Evolutionary conservation across 2,888 invertebrate species (phyloP).

Genomic region (Drosophila sordidapex): DNA sequence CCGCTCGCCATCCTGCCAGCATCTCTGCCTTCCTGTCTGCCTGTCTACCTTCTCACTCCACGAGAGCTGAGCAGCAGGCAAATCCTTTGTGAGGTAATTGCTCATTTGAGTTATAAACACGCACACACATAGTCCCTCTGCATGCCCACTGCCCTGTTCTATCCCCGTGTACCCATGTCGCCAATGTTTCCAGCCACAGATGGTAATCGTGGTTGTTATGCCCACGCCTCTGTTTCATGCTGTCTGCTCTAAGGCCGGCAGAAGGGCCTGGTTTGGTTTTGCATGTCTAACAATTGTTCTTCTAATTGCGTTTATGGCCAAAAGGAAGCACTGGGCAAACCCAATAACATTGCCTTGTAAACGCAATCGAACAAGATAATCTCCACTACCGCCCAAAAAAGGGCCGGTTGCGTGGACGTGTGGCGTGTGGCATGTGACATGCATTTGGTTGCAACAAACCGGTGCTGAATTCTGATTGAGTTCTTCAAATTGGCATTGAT

Average conservation of each 20-base stretch:
- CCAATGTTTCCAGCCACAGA: slow-evolving; percentile 48
- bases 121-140: slow-evolving; percentile 47
- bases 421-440: slow-evolving; percentile 56
- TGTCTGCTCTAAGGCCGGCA: slow-evolving; percentile 12
- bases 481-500: slow-evolving; percentile 68
- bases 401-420: slow-evolving; percentile 61
- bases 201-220: slow-evolving; percentile 68
- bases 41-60: slow-evolving; percentile 4
- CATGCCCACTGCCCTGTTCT: not conserved
- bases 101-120: slow-evolving; percentile 79
- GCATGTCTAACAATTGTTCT: slow-evolving; percentile 82
- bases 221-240: slow-evolving; percentile 38
- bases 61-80: slow-evolving; percentile 20
- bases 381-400: slow-evolving; percentile 66
- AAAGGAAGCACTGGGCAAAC: slow-evolving; percentile 46
- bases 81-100: slow-evolving; percentile 76
- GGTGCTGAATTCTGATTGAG: slow-evolving; percentile 65
- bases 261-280: slow-evolving; percentile 65
- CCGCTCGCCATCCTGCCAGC: not conserved
- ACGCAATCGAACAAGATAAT: slow-evolving; percentile 80
- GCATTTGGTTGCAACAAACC: slow-evolving; percentile 55
- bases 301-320: slow-evolving; percentile 79
- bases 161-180: slow-evolving; percentile 18
- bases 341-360: slow-evolving; percentile 68
- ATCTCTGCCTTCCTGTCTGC: slow-evolving; percentile 14